phyloP scores from a whole-genome alignment of 2,888 invertebrate genomes.

The Eretmocerus hayati region DNA sequence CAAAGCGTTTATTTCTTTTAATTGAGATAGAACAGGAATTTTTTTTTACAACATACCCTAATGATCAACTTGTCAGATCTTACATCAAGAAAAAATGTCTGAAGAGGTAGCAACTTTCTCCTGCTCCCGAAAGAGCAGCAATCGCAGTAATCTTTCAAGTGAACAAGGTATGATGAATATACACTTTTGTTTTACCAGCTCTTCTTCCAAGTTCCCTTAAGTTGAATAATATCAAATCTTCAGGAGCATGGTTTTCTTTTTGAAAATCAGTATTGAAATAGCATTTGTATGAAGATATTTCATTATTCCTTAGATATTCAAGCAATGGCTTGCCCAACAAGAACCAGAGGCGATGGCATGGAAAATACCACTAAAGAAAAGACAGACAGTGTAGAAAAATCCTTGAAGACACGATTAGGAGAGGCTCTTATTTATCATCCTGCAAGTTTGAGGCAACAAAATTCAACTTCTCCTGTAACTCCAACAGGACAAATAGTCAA shows the following conservation, averaged over 20 bases:
- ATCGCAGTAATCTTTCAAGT: conserved; percentile 8
- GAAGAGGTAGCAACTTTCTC: conserved; percentile 17
- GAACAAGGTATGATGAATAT: conserved; percentile 15
- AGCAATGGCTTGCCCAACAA: conserved; percentile 33
- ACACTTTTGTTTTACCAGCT: too few species aligned
- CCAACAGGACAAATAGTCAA: conserved; percentile 56
- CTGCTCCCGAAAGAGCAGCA: conserved; percentile 20
- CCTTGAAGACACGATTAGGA: conserved; percentile 36
- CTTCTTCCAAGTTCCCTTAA: too few species aligned
- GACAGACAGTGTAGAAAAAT: conserved; percentile 20
- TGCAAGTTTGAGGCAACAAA: conserved; percentile 39
- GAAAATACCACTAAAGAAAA: conserved; percentile 49
- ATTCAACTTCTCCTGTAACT: conserved; percentile 45
- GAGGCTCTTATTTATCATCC: conserved; percentile 46
- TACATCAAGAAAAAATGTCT: too few species aligned
- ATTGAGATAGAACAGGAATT: too few species aligned
- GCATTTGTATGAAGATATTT: neutral
- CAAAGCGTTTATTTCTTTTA: too few species aligned
- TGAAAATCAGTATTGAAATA: too few species aligned
- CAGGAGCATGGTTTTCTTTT: too few species aligned
- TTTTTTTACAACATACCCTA: too few species aligned
- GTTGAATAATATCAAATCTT: too few species aligned
- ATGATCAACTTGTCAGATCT: too few species aligned
- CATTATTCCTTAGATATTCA: conserved; percentile 27
- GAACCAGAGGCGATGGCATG: conserved; percentile 76